Conservation (phyloP, 2,113 vertebrate genomes). For the Opisthocomus hoazin region DNA sequence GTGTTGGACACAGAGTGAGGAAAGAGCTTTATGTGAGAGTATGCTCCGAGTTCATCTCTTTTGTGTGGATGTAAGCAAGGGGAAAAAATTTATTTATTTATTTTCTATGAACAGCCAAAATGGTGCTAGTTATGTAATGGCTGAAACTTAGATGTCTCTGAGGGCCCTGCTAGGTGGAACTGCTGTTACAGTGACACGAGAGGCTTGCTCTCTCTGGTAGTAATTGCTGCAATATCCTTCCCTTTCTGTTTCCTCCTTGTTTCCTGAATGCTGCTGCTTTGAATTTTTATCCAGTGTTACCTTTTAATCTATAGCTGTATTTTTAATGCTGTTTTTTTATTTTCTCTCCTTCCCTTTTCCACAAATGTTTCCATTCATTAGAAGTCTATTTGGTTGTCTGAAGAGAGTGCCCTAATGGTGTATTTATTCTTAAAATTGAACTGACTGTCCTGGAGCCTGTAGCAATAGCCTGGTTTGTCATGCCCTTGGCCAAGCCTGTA, state of each 20-base stretch:
- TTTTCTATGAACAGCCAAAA: neutral
- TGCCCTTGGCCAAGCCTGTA: neutral
- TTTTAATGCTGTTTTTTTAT: neutral
- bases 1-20: rapidly evolving
- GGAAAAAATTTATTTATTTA: neutral
- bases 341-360: neutral
- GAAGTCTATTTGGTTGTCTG: neutral
- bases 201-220: neutral
- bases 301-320: neutral
- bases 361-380: neutral
- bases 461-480: neutral
- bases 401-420: neutral
- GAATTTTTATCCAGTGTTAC: neutral
- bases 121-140: neutral
- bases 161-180: neutral
- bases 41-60: neutral
- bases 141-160: neutral
- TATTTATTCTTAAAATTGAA: neutral
- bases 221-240: neutral
- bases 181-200: neutral
- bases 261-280: neutral
- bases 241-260: neutral
- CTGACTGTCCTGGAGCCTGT: neutral
- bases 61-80: neutral
- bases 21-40: neutral